Evolutionary conservation across 2,113 vertebrate species (phyloP).

Genomic region (Corvus moneduloides): DNA sequence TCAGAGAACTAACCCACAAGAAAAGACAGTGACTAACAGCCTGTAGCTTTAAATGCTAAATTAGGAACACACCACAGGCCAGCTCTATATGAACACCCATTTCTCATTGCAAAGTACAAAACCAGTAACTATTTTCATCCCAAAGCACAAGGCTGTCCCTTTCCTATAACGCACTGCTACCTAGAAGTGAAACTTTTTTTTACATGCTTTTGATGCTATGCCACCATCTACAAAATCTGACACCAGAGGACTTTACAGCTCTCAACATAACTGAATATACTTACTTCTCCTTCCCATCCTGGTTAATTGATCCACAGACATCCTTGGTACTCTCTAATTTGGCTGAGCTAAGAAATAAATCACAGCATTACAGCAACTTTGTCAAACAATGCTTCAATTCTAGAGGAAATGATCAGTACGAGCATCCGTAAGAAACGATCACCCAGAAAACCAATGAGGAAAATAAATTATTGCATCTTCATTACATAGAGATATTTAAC

Average conservation of each 20-base stretch:
- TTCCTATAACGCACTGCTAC: neutral
- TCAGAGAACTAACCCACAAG: neutral
- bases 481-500: neutral
- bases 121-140: neutral
- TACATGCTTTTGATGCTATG: neutral
- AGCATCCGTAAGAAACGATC: neutral
- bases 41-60: neutral
- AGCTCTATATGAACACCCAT: neutral
- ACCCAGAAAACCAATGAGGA: neutral
- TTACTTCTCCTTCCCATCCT: neutral
- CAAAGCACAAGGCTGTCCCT: neutral
- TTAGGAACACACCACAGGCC: neutral
- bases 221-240: neutral
- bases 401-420: neutral
- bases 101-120: neutral
- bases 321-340: neutral
- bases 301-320: neutral
- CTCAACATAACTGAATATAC: neutral
- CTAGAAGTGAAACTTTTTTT: neutral
- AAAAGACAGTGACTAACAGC: neutral
- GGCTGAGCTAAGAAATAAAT: neutral
- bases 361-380: neutral
- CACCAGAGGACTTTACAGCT: neutral
- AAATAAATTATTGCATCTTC: neutral
- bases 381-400: neutral